Percentiles rank a stretch among this genome's conserved stretches.
phyloP scores from a whole-genome alignment of 1,140 invertebrate species.

The Trichonephila clavipes region DNA sequence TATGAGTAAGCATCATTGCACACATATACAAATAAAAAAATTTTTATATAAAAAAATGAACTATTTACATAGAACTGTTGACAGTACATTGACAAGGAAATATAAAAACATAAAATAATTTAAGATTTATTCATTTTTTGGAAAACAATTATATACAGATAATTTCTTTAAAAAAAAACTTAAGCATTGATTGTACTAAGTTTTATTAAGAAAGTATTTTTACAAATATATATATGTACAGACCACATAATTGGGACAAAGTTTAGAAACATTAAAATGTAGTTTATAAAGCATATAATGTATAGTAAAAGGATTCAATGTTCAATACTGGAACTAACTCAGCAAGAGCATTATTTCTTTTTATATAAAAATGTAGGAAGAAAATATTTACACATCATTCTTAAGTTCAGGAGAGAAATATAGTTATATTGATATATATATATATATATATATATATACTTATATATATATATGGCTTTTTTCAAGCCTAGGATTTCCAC shows the following conservation, averaged over 20 bases:
- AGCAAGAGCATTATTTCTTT: constrained; percentile 9
- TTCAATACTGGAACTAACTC: constrained; percentile 29
- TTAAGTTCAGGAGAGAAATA: constrained; percentile 37
- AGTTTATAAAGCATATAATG: constrained; percentile 53
- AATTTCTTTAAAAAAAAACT: constrained; percentile 42
- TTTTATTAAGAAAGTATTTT: constrained; percentile 64
- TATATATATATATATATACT: not conserved
- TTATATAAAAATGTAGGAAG: constrained; percentile 50
- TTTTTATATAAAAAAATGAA: constrained; percentile 65
- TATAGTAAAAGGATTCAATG: constrained; percentile 50
- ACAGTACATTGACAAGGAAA: constrained; percentile 48
- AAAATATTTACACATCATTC: constrained; percentile 34
- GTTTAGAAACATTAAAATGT: constrained; percentile 60
- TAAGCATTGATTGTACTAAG: constrained; percentile 72
- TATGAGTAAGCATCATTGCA: constrained; percentile 63
- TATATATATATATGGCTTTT: not conserved
- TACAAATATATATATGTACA: constrained; percentile 73
- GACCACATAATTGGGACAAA: not conserved
- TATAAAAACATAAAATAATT: constrained; percentile 68
- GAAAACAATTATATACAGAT: constrained; percentile 65
- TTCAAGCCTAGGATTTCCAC: constrained; percentile 5
- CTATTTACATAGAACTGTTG: constrained; percentile 58
- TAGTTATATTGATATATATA: constrained; percentile 21
- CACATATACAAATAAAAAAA: constrained; percentile 70
- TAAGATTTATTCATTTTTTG: constrained; percentile 49